These are phyloP conservation scores for Drosophila pseudotalamancana DNA, from an alignment of 2,888 invertebrate species.

Conservation along the genomic window DNA sequence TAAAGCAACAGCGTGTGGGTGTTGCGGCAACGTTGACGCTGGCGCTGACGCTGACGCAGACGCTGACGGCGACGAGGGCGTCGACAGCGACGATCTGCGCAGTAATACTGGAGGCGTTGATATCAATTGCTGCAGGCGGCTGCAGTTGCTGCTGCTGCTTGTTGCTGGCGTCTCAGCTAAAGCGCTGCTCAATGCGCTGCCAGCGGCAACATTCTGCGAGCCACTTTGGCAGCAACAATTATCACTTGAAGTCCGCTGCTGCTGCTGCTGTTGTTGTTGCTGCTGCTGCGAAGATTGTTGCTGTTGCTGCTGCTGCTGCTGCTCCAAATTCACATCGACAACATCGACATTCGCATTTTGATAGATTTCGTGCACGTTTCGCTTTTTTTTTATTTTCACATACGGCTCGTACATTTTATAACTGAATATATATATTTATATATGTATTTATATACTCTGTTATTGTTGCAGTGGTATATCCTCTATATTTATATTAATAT, in stretches of 20 bases:
- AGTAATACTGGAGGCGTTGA: slow-evolving; percentile 81
- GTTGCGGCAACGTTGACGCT: slow-evolving; percentile 38
- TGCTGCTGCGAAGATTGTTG: slow-evolving; percentile 14
- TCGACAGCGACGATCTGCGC: slow-evolving; percentile 70
- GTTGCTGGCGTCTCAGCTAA: slow-evolving; percentile 48
- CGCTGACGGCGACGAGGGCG: slow-evolving; percentile 32
- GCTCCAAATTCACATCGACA: slow-evolving; percentile 73
- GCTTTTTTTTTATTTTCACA: slow-evolving; percentile 84
- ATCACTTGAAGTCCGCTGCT: slow-evolving; percentile 49
- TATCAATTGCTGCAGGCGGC: slow-evolving; percentile 83
- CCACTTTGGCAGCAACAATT: slow-evolving; percentile 76
- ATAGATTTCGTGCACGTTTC: slow-evolving; percentile 74
- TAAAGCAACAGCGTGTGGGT: slow-evolving; percentile 51
- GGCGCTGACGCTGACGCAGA: slow-evolving; percentile 26
- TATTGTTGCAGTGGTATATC: background rate
- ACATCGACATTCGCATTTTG: slow-evolving; percentile 64
- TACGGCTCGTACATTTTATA: slow-evolving; percentile 84
- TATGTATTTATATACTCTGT: slow-evolving; percentile 13
- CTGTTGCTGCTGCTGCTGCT: slow-evolving; percentile 42
- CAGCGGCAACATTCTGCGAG: slow-evolving; percentile 49
- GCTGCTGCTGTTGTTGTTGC: slow-evolving; percentile 29
- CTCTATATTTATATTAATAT: background rate
- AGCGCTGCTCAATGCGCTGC: slow-evolving; percentile 47
- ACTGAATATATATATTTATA: slow-evolving; percentile 47
- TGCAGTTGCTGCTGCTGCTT: slow-evolving; percentile 70